Percentiles rank a stretch among this genome's conserved stretches.
phyloP scores from a whole-genome alignment of 2,113 vertebrate genomes.

The Rhizomys pruinosus region DNA sequence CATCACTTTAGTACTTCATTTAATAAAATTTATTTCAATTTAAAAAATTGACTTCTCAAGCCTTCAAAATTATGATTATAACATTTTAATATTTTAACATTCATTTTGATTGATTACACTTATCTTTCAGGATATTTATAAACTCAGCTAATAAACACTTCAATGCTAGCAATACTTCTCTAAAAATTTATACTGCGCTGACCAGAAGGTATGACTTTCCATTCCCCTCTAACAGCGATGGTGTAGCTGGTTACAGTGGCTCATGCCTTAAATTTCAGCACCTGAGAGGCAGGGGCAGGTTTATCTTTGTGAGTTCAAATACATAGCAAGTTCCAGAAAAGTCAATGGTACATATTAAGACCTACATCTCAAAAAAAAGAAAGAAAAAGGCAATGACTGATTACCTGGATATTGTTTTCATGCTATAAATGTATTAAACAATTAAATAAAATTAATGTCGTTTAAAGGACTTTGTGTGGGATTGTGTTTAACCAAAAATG shows the following conservation, averaged over 20 bases:
- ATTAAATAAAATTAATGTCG: background rate
- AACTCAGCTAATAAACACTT: background rate
- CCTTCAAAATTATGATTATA: background rate
- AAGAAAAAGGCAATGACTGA: background rate
- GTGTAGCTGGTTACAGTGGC: no score
- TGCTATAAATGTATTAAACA: background rate
- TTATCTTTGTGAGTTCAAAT: no score
- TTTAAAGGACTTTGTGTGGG: background rate
- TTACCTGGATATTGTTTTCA: background rate
- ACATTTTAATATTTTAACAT: background rate
- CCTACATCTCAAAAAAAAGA: no score
- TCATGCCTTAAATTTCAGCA: no score
- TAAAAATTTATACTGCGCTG: background rate
- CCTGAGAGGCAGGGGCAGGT: no score
- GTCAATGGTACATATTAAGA: no score
- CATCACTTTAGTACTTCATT: background rate
- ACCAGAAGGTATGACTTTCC: background rate
- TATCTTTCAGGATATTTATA: constrained; percentile 46
- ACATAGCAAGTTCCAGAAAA: no score
- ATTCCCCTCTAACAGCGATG: background rate
- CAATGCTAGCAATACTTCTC: background rate
- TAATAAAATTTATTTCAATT: constrained; percentile 37
- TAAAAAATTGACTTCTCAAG: background rate
- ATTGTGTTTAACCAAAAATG: background rate
- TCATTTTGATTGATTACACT: constrained; percentile 28